These are phyloP conservation scores for Diorhabda elongata DNA, from an alignment of 1,140 invertebrate species.

Conservation along the genomic window DNA sequence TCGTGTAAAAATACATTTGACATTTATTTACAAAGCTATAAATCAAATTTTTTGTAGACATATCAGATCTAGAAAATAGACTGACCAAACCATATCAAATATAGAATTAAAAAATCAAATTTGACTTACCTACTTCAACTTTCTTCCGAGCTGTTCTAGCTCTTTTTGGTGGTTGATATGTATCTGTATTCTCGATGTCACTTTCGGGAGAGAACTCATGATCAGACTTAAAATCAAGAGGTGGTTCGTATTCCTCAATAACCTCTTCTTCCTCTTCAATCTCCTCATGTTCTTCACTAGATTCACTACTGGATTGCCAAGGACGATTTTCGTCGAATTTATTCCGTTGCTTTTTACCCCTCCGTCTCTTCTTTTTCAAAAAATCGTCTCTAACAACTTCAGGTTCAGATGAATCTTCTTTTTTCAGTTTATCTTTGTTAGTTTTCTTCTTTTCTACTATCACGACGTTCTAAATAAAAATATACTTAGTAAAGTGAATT, in stretches of 20 bases:
- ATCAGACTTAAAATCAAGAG: constrained; percentile 66
- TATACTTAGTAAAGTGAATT: not conserved
- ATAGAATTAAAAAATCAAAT: not conserved
- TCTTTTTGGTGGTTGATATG: constrained; percentile 57
- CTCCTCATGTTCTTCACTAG: constrained; percentile 58
- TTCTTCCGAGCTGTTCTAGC: constrained; percentile 59
- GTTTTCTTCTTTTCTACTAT: constrained; percentile 47
- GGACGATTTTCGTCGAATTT: constrained; percentile 61
- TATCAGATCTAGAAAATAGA: too few relatives aligned
- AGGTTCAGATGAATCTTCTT: constrained; percentile 44
- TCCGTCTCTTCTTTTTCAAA: constrained; percentile 51
- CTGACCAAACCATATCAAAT: too few relatives aligned
- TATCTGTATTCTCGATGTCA: constrained; percentile 57
- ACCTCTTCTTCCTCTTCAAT: constrained; percentile 58
- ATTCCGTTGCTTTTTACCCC: constrained; percentile 52
- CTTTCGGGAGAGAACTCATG: constrained; percentile 86
- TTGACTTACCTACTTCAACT: constrained; percentile 22
- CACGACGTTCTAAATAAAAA: constrained; percentile 41
- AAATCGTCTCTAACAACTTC: constrained; percentile 24
- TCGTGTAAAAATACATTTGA: too few relatives aligned
- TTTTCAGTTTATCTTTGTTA: constrained; percentile 46
- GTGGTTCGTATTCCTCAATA: constrained; percentile 53
- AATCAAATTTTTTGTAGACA: too few relatives aligned
- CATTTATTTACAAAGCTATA: too few relatives aligned
- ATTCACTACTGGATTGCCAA: constrained; percentile 65